Evolutionary conservation across 2,888 invertebrate genomes (phyloP), one percentile per base, ranked within the genome.

Genomic region (Entomobrya multifasciata): DNA sequence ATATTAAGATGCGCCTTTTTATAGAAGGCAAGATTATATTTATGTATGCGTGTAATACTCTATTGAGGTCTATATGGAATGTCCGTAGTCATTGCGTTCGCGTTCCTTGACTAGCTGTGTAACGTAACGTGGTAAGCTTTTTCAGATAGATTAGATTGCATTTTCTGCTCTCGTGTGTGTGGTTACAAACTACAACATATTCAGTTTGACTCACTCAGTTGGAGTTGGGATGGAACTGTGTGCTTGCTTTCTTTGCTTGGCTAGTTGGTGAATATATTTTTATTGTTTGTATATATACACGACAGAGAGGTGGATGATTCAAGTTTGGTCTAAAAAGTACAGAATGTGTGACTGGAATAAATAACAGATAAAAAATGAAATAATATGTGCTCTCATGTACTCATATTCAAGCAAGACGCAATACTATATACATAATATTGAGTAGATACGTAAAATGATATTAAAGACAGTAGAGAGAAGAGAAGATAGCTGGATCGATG

Each of bases 301-400:
- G 36, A 36, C 36, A 36, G 36, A 36, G 8, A 36, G 36, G 4
- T 0, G 15, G 11, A 44, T 82, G 52, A 72, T 72, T 52, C 72
- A 41, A 57, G 82, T 82, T 82, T 74, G 27, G 74, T 74, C 82
- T 47, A 22, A 82, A 76, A 76, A 74, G 82, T 60, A 81, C 47
- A 74, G 65, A 76, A 62, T 62, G 76, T 82, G 82, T 82, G 82
- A 82, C 82, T 82, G 82, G 82, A 82, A 82, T 82, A 82, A 82
- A 82, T 82, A 82, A 82, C 60, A 62, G 76, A 74, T 82, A 82
- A 74, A 82, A 82, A 67, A 41, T 67, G 41, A 67, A 67, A 72
- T 72, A 72, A 72, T 72, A 49, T 22, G 30, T 49, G 25, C 36
- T 36, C 27, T 27, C 22, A 36, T 62, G 27, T n/a, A 62, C 22